Conservation (phyloP, 1,140 invertebrate species). For the Streblospio benedicti region DNA sequence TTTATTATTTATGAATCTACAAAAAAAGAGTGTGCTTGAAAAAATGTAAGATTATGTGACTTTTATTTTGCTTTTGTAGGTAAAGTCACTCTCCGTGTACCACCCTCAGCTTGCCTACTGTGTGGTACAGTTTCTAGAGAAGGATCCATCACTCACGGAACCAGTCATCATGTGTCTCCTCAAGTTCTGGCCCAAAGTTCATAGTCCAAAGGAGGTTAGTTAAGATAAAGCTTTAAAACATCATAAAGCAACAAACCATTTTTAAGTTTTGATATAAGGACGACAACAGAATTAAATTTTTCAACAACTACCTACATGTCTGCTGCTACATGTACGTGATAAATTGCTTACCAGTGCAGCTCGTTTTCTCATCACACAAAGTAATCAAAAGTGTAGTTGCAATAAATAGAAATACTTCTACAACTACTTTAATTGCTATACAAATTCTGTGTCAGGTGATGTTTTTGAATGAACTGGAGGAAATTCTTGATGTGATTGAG, state of each 20-base stretch:
- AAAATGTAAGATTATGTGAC: too few species aligned
- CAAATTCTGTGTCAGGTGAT: conserved; percentile 38
- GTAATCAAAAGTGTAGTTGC: too few species aligned
- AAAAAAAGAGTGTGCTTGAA: too few species aligned
- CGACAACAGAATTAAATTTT: neutral
- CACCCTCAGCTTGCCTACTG: conserved; percentile 55
- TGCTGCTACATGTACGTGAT: too few species aligned
- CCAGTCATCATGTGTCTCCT: conserved; percentile 49
- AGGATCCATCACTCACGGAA: conserved; percentile 48
- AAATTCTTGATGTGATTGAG: conserved; percentile 54
- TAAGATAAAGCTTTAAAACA: neutral
- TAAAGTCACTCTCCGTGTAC: conserved; percentile 18
- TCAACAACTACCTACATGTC: too few species aligned
- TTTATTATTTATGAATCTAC: too few species aligned
- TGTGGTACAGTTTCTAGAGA: conserved; percentile 53
- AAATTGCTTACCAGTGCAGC: too few species aligned
- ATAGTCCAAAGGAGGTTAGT: conserved; percentile 51
- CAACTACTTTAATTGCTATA: too few species aligned
- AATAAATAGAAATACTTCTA: too few species aligned
- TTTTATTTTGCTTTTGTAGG: too few species aligned
- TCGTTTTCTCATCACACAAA: too few species aligned
- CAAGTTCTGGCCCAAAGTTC: conserved; percentile 54
- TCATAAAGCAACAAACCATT: neutral
- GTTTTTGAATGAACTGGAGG: conserved; percentile 54
- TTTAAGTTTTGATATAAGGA: neutral